Evolutionary conservation across 2,113 vertebrate genomes (phyloP).

Genomic region (Psittacara wagleri): DNA sequence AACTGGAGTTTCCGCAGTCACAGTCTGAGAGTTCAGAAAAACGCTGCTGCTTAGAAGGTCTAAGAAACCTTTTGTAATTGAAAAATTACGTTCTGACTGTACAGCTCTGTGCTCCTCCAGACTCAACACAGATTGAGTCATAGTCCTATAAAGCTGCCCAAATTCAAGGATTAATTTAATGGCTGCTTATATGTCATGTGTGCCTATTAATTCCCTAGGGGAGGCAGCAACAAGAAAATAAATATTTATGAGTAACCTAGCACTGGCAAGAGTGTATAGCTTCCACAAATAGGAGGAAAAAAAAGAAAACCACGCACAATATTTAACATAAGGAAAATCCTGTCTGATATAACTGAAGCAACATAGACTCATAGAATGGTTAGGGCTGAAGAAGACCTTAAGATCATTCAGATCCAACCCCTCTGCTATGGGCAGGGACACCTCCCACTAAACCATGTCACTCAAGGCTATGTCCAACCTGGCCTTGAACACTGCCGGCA

Average conservation of each 20-base stretch:
- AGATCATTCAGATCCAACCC: not conserved
- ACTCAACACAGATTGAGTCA: not conserved
- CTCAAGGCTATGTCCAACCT: not conserved
- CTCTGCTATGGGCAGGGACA: not conserved
- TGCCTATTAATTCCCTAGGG: not conserved
- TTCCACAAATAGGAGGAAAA: not conserved
- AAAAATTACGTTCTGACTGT: not conserved
- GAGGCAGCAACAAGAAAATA: not conserved
- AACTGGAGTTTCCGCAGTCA: not conserved
- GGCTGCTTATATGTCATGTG: not conserved
- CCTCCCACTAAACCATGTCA: not conserved
- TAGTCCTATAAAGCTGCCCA: not conserved
- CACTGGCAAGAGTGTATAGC: not conserved
- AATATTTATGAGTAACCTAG: not conserved
- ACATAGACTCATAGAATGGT: not conserved
- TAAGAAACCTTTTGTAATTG: not conserved
- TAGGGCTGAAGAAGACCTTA: not conserved
- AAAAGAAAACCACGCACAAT: too few species aligned
- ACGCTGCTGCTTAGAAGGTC: not conserved
- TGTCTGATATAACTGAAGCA: not conserved
- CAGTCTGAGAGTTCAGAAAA: not conserved
- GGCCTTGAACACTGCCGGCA: rapidly evolving
- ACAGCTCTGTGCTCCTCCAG: not conserved
- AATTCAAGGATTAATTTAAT: not conserved
- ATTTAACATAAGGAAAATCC: not conserved